A percentile compares a stretch with the other conserved stretches of the same genome.
Conservation (phyloP, 2,888 invertebrate genomes). For the Melangyna quadrimaculata region DNA sequence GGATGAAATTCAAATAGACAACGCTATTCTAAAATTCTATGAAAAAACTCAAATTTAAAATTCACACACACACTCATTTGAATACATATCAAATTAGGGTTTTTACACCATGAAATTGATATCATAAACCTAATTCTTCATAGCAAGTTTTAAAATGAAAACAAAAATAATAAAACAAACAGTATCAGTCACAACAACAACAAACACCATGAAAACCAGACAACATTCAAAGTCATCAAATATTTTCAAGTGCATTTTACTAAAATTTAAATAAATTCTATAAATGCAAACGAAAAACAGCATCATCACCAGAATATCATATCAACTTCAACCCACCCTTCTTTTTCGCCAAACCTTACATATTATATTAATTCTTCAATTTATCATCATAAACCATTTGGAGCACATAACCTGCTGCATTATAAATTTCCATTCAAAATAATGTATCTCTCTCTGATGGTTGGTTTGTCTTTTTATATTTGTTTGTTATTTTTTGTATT, state of each 20-base stretch:
- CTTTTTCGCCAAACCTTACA: background rate
- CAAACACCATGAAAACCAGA: background rate
- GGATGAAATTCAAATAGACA: too few species aligned
- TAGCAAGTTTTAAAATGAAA: background rate
- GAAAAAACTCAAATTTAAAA: background rate
- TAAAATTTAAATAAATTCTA: conserved; percentile 14
- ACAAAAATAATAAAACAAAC: background rate
- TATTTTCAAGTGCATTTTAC: conserved; percentile 3
- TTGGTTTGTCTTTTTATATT: background rate
- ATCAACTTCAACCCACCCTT: background rate
- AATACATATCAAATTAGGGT: background rate
- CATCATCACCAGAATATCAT: conserved; percentile 10
- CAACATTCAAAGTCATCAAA: conserved; percentile 6
- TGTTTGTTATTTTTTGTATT: background rate
- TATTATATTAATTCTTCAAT: conserved; percentile 4
- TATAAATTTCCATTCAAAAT: conserved; percentile 44
- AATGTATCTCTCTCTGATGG: conserved; percentile 45
- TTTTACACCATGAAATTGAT: background rate
- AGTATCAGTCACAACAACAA: background rate
- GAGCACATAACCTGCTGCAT: conserved; percentile 26
- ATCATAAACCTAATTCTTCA: background rate
- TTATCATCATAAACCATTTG: conserved; percentile 32
- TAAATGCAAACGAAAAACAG: background rate
- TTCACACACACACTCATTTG: background rate
- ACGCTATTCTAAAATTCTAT: background rate